Percentiles rank a stretch among this genome's conserved stretches.
phyloP scores from a whole-genome alignment of 2,888 invertebrate species.

The Podotricha telesiphe region DNA sequence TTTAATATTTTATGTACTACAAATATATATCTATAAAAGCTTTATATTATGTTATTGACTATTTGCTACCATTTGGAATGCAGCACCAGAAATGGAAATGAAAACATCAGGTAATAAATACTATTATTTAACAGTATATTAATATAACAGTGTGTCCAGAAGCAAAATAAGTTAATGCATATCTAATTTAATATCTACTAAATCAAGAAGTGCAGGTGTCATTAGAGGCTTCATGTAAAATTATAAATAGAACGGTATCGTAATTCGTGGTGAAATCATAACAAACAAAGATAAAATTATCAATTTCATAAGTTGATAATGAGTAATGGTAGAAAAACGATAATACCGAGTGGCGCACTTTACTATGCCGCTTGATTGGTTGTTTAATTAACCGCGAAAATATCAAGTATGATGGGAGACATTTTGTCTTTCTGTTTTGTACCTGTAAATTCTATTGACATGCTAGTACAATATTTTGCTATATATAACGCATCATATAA shows the following conservation, averaged over 20 bases:
- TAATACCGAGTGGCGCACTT: constrained; percentile 7
- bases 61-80: constrained; percentile 55
- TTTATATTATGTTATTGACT: background rate
- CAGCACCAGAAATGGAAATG: constrained; percentile 72
- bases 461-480: no score
- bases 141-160: background rate
- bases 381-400: background rate
- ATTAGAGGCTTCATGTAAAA: background rate
- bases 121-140: background rate
- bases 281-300: constrained; percentile 4
- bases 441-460: no score
- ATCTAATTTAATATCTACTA: background rate
- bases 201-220: background rate
- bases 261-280: background rate
- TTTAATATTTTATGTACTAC: no score
- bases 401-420: background rate
- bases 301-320: background rate
- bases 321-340: background rate
- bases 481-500: no score
- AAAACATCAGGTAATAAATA: constrained; percentile 63
- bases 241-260: background rate
- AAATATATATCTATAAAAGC: no score
- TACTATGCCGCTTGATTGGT: background rate
- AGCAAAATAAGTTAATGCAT: background rate
- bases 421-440: background rate